phyloP scores from a whole-genome alignment of 2,113 vertebrate genomes.

The Brevimyrus niger region DNA sequence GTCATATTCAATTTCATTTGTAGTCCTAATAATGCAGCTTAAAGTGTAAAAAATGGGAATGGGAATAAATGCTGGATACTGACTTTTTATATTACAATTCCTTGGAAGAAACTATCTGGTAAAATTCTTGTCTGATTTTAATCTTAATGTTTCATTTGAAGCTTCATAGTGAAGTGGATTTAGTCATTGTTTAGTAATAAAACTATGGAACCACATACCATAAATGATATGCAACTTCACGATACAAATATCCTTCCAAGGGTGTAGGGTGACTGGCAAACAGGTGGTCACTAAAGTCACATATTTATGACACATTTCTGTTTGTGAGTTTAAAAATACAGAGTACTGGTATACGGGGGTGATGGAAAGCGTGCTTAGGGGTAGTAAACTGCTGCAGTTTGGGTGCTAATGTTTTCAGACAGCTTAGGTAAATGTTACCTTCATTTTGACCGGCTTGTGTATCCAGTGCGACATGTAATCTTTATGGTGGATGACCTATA shows the following conservation, averaged over 20 bases:
- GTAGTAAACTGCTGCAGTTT: background rate
- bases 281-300: background rate
- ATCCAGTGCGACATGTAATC: background rate
- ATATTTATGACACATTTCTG: background rate
- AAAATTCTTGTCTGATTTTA: background rate
- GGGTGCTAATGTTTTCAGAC: background rate
- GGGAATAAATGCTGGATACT: background rate
- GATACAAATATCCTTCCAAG: background rate
- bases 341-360: background rate
- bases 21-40: background rate
- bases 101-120: background rate
- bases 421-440: background rate
- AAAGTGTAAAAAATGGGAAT: background rate
- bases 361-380: background rate
- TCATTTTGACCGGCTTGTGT: background rate
- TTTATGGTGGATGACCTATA: background rate
- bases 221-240: background rate
- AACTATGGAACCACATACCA: background rate
- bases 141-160: background rate
- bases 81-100: background rate
- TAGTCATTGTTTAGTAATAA: background rate
- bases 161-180: background rate
- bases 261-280: background rate
- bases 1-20: background rate
- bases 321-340: background rate